Base-by-base conservation (phyloP, 2,888 invertebrate genomes). In the Ecliptopera silaceata region DNA sequence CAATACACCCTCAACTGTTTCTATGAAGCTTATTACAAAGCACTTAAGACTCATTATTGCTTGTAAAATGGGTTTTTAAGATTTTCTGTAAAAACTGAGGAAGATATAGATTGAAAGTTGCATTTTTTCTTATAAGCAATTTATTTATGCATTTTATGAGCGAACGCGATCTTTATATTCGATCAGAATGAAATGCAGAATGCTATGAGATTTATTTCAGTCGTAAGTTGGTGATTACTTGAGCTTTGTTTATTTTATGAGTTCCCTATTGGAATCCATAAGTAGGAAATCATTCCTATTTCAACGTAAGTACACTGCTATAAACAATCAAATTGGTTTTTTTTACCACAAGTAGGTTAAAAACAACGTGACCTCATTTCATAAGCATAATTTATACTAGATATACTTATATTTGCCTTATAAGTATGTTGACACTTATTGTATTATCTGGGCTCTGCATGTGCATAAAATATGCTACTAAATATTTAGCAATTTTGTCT, bases 131-230 rank as follows among this genome's bases (percentile, higher is more conserved):
- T 70, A 72, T 69, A 76, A 71, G 74, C 72, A 69, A 74, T 74
- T 71, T 76, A 76, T 75, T 73, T 72, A 73, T 76, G 66, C 69
- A 64, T 70, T 76, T 76, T 75, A 77, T 67, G 72, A 71, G 69
- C 63, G 66, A 66, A 68, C 66, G 75, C 64, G 71, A 70, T 65
- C 39, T 49, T 54, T 61, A 63, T 57, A 50, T 59, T 57, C 56
- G 59, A 62, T 63, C 55, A 59, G 50, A 55, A 55, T 51, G 41
- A 49, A 41, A 58, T 52, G 46, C 45, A 49, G 22, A 32, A 44
- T 49, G 13, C 38, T 36, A 46, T 59, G 49, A 44, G 42, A 61
- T 64, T 51, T 51, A 56, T 41, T 38, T 32, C 41, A 26, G 41
- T 36, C 46, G 45, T 32, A 51, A 50, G 46, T 47, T 15, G 42